A percentile compares a stretch with the other conserved stretches of the same genome.
Conservation (phyloP, 2,888 invertebrate species). For the Cerastis leucographa region DNA sequence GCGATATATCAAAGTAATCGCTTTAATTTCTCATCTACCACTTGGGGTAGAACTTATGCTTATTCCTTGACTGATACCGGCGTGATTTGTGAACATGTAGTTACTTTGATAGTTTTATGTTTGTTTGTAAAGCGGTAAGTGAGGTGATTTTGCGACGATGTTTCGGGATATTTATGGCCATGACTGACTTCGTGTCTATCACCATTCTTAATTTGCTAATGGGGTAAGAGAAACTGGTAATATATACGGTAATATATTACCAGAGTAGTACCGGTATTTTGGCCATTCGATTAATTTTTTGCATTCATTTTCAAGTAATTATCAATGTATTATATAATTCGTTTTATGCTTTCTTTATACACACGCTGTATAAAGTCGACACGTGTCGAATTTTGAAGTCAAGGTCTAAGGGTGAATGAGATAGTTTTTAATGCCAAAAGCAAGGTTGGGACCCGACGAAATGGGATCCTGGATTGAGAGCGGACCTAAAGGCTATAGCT, state of each 20-base stretch:
- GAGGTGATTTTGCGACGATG: slow-evolving; percentile 25
- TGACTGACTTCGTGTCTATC: slow-evolving; percentile 3
- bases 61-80: slow-evolving; percentile 83
- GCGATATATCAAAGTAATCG: slow-evolving; percentile 90
- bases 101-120: slow-evolving; percentile 61
- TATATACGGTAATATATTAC: no score
- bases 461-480: slow-evolving; percentile 15
- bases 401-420: slow-evolving; percentile 20
- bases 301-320: neutral
- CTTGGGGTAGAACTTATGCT: slow-evolving; percentile 84
- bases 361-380: neutral
- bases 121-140: slow-evolving; percentile 42
- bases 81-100: slow-evolving; percentile 74
- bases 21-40: slow-evolving; percentile 90
- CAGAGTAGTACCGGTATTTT: no score
- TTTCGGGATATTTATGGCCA: slow-evolving; percentile 33
- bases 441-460: slow-evolving; percentile 12
- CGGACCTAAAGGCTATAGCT: slow-evolving; percentile 19
- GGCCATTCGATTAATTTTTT: no score
- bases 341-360: neutral
- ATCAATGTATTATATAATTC: neutral
- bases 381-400: slow-evolving; percentile 18
- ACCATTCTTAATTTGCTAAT: slow-evolving; percentile 5
- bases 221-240: neutral
- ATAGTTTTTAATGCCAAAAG: slow-evolving; percentile 47